Evolutionary conservation across 1,140 invertebrate genomes (phyloP), one percentile per base, ranked within the genome.

Genomic region (Platyura marginata): DNA sequence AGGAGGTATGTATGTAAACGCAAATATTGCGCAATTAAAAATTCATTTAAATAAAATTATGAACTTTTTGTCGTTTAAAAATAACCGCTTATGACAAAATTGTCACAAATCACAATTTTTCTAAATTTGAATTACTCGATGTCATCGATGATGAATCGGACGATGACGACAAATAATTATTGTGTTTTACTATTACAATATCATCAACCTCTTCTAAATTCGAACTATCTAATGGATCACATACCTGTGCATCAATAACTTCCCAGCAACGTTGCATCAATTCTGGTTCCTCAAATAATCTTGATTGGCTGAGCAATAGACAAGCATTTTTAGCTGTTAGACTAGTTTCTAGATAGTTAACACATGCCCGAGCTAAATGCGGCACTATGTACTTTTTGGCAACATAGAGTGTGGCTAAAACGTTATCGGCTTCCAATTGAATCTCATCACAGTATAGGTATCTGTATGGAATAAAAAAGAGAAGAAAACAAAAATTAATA

Each of bases 381-480:
- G 88, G 88, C 29, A 93, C 84, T 53, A 92, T 85, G 62, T 92
- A 93, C 61, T 92, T 92, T 59, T 93, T 92, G 19, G 88, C 87
- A 21, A 85, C 86, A 61, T 92, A 90, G 3, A 92, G 61, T 2
- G 87, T 91, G 42, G 87, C 81, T 44, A 92, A 59, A 22, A 92
- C 88, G 44, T 82, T 89, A 54, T 92, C 88, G 21, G 86, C 84
- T 69, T 92, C 85, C 48, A 92, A 62, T 54, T 85, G 79, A 49
- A 92, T 88, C 68, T 95, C 89, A 72, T 96, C 92, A 69, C 86
- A 91, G 65, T 96, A 96, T 53, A 96, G 73, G 64, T 94, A 96
- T 64, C 89, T 95, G 60, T 32, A 40, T 41, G 29, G 44, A 4
- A n/a, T 35, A 32, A 36, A 21, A 39, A n/a, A 21, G 11, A 11